These are phyloP conservation scores for Drosophila sechellia DNA, from an alignment of 1,140 invertebrate genomes.

Conservation along the genomic window DNA sequence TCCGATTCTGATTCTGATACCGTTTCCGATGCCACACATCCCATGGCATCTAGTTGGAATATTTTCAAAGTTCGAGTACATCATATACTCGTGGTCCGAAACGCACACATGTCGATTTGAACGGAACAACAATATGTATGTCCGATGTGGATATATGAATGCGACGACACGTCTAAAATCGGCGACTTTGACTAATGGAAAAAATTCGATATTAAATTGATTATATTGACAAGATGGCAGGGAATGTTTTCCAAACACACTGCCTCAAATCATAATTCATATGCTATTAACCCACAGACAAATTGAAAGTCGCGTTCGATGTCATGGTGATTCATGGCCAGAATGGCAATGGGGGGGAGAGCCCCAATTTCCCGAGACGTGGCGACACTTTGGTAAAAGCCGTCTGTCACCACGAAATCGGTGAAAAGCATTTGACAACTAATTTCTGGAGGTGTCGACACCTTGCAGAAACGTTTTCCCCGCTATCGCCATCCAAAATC, in stretches of 20 bases:
- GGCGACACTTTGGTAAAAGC: conserved; percentile 67
- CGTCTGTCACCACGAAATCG: conserved; percentile 66
- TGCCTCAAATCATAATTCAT: conserved; percentile 53
- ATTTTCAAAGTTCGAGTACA: conserved; percentile 34
- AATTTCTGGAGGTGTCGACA: conserved; percentile 72
- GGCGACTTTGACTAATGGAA: conserved; percentile 78
- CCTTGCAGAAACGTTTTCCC: conserved; percentile 49
- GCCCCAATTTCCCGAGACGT: not conserved
- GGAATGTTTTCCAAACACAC: not conserved
- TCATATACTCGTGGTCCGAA: conserved; percentile 10
- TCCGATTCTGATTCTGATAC: too few species aligned
- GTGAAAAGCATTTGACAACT: conserved; percentile 74
- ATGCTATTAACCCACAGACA: conserved; percentile 58
- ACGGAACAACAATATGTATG: conserved; percentile 3
- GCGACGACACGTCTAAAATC: conserved; percentile 61
- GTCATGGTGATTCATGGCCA: conserved; percentile 43
- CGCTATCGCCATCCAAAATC: not conserved
- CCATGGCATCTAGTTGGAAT: not conserved
- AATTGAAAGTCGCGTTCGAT: conserved; percentile 27
- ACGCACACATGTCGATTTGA: conserved; percentile 10
- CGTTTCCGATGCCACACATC: too few species aligned
- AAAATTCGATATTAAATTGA: conserved; percentile 79
- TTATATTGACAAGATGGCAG: conserved; percentile 68
- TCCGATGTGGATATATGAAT: conserved; percentile 13
- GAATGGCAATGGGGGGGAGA: not conserved